phyloP scores from a whole-genome alignment of 2,113 vertebrate species.

The Uria lomvia region DNA sequence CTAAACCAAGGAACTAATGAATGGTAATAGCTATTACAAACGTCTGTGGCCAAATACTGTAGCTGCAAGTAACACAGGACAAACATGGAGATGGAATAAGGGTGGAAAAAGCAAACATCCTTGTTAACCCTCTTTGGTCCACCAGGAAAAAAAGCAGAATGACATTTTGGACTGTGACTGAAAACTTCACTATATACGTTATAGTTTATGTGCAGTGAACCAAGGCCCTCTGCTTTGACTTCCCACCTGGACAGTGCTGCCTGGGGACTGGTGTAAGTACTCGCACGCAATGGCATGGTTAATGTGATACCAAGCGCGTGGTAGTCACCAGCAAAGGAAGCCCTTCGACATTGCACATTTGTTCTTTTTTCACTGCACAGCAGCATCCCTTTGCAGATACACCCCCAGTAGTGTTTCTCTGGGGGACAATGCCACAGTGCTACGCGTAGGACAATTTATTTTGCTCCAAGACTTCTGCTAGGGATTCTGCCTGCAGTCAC shows the following conservation, averaged over 20 bases:
- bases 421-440: background rate
- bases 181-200: background rate
- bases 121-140: background rate
- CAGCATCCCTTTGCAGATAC: background rate
- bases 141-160: background rate
- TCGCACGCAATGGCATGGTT: background rate
- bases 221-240: background rate
- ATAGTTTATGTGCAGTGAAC: accelerated
- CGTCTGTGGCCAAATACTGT: background rate
- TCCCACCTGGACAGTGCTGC: background rate
- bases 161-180: background rate
- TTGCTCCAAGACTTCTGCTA: background rate
- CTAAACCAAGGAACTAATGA: background rate
- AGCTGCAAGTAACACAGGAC: background rate
- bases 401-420: background rate
- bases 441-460: background rate
- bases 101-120: background rate
- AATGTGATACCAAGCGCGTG: accelerated
- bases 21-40: background rate
- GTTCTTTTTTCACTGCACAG: background rate
- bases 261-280: background rate
- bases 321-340: background rate
- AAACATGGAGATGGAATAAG: background rate
- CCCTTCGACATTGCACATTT: background rate
- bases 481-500: background rate